phyloP scores from a whole-genome alignment of 1,140 invertebrate species.

The Monomorium pharaonis region DNA sequence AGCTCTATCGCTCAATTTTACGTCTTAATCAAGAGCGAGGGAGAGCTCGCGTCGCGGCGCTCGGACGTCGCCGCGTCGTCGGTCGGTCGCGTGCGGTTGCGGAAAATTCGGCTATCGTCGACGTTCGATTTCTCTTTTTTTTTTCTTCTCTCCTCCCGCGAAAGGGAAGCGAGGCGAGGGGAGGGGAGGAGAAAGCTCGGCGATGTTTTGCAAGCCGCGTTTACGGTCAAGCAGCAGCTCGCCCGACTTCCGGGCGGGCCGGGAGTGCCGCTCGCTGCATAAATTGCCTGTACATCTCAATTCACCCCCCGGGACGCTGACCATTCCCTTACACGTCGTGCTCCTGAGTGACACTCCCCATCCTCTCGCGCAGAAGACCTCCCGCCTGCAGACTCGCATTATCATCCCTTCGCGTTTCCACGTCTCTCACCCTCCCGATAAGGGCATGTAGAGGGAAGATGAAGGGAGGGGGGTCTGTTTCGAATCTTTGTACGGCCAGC shows the following conservation, averaged over 20 bases:
- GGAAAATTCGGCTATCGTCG: neutral
- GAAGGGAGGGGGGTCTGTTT: conserved; percentile 43
- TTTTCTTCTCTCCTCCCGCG: neutral
- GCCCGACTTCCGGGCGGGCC: conserved; percentile 72
- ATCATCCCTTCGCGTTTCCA: conserved; percentile 67
- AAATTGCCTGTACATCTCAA: conserved; percentile 82
- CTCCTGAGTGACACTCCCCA: conserved; percentile 74
- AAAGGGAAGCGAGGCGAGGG: too few species aligned
- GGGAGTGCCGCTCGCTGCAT: conserved; percentile 78
- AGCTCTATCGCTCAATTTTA: too few species aligned
- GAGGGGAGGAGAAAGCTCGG: conserved; percentile 34
- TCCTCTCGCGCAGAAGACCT: conserved; percentile 51
- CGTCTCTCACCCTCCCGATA: conserved; percentile 1
- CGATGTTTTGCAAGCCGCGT: conserved; percentile 59
- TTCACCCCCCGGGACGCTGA: conserved; percentile 79
- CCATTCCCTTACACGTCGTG: conserved; percentile 80
- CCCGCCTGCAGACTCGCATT: conserved; percentile 69
- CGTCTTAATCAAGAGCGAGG: neutral
- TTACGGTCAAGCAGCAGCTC: conserved; percentile 67
- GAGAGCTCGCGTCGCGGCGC: neutral
- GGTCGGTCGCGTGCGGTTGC: neutral
- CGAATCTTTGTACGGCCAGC: conserved; percentile 48
- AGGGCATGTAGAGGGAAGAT: too few species aligned
- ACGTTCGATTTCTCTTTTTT: neutral
- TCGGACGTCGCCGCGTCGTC: neutral